phyloP scores from a whole-genome alignment of 2,797 vertebrate genomes.

The Pseudomugil tenellus region DNA sequence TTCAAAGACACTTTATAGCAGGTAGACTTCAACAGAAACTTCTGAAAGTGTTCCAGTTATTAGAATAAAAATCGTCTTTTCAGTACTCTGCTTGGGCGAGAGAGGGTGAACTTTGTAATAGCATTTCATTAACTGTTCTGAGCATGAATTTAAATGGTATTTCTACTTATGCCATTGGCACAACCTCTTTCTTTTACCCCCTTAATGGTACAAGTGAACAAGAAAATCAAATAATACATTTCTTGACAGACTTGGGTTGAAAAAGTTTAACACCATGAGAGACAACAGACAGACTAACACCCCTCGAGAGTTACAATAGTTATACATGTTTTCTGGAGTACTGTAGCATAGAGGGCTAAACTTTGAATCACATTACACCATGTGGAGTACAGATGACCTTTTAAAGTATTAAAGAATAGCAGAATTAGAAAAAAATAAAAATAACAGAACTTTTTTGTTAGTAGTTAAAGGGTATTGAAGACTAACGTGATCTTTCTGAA shows the following conservation, averaged over 20 bases:
- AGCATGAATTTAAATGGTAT: constrained; percentile 54
- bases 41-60: constrained; percentile 66
- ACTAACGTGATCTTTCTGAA: constrained; percentile 9
- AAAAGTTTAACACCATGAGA: constrained; percentile 56
- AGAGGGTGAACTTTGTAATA: constrained; percentile 49
- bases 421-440: background rate
- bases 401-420: constrained; percentile 2
- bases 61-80: constrained; percentile 46
- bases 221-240: constrained; percentile 58
- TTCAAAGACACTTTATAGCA: constrained; percentile 64
- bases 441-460: background rate
- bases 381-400: constrained; percentile 7
- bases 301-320: constrained; percentile 42
- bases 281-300: constrained; percentile 41
- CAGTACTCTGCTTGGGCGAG: constrained; percentile 18
- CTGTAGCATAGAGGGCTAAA: constrained; percentile 29
- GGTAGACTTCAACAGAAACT: constrained; percentile 62
- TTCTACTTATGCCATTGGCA: constrained; percentile 37
- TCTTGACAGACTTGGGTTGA: constrained; percentile 51
- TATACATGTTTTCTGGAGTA: constrained; percentile 33
- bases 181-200: constrained; percentile 29
- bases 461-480: background rate
- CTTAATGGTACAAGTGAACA: constrained; percentile 53
- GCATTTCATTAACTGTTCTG: constrained; percentile 61
- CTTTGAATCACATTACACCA: constrained; percentile 27